phyloP scores from a whole-genome alignment of 2,888 invertebrate genomes.

The Eupsilia transversa region DNA sequence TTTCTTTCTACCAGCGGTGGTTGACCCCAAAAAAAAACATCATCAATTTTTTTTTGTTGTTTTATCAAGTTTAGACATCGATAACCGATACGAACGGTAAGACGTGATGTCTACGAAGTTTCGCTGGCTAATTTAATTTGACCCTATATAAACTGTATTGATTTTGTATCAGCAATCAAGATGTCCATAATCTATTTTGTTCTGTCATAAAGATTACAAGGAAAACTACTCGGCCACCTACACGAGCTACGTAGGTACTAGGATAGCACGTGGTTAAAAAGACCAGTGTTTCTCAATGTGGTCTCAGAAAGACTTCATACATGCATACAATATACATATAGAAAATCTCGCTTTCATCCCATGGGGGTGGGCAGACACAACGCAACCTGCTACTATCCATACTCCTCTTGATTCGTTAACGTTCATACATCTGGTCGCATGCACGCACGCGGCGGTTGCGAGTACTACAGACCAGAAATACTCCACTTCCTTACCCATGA shows the following conservation, averaged over 20 bases:
- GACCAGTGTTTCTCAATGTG: slow-evolving; percentile 50
- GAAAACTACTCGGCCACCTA: slow-evolving; percentile 46
- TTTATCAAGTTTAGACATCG: too few relatives aligned
- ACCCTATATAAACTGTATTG: background rate
- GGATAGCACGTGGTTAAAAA: background rate
- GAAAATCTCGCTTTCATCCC: background rate
- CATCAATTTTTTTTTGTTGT: too few relatives aligned
- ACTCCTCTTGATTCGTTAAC: too few relatives aligned
- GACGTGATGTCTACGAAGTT: too few relatives aligned
- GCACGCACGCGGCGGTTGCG: background rate
- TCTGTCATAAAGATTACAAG: slow-evolving; percentile 49
- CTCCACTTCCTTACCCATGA: background rate
- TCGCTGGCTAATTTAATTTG: too few relatives aligned
- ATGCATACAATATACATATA: background rate
- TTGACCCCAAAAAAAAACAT: too few relatives aligned
- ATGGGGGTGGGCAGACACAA: too few relatives aligned
- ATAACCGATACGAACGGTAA: too few relatives aligned
- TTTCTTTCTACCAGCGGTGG: too few relatives aligned
- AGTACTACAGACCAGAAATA: background rate
- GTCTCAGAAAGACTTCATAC: background rate
- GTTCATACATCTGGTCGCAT: too few relatives aligned
- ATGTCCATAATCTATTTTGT: slow-evolving; percentile 41
- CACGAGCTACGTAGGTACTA: background rate
- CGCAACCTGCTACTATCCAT: too few relatives aligned
- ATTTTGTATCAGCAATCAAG: slow-evolving; percentile 45